phyloP scores from a whole-genome alignment of 2,113 vertebrate genomes.

The Pipa parva region DNA sequence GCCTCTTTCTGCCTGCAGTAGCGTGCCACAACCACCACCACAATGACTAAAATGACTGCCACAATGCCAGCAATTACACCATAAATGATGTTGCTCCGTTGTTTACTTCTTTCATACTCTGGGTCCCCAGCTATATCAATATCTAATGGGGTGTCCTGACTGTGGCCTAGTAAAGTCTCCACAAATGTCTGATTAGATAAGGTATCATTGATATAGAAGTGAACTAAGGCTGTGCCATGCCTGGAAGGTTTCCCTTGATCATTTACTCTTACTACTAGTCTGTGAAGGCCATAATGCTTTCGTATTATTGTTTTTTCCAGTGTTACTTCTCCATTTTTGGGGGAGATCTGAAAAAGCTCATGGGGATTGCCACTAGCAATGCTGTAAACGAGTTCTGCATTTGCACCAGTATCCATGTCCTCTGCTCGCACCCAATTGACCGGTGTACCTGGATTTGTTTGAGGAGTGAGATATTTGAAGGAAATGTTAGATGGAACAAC shows the following conservation, averaged over 20 bases:
- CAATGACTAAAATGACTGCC: conserved; percentile 84
- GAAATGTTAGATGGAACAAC: conserved; percentile 90
- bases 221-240: conserved; percentile 85
- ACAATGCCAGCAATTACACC: conserved; percentile 84
- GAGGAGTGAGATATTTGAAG: conserved; percentile 78
- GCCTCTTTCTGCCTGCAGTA: conserved; percentile 87
- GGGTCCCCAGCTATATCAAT: conserved; percentile 94
- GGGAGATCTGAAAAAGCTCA: conserved; percentile 85
- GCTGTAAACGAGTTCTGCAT: conserved; percentile 80
- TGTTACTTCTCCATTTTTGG: conserved; percentile 79
- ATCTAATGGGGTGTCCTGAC: conserved; percentile 88
- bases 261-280: conserved; percentile 84
- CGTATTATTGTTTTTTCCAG: conserved; percentile 83
- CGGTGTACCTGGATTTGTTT: conserved; percentile 72
- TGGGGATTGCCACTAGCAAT: conserved; percentile 91
- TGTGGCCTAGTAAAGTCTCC: conserved; percentile 88
- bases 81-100: conserved; percentile 85
- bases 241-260: conserved; percentile 86
- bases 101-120: conserved; percentile 78
- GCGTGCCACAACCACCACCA: conserved; percentile 81
- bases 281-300: conserved; percentile 89
- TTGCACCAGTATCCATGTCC: conserved; percentile 85
- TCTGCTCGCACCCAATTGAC: conserved; percentile 89
- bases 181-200: conserved; percentile 82
- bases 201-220: conserved; percentile 93